Evolutionary conservation across 1,140 invertebrate species (phyloP).

Genomic region (Harpegnathos saltator): DNA sequence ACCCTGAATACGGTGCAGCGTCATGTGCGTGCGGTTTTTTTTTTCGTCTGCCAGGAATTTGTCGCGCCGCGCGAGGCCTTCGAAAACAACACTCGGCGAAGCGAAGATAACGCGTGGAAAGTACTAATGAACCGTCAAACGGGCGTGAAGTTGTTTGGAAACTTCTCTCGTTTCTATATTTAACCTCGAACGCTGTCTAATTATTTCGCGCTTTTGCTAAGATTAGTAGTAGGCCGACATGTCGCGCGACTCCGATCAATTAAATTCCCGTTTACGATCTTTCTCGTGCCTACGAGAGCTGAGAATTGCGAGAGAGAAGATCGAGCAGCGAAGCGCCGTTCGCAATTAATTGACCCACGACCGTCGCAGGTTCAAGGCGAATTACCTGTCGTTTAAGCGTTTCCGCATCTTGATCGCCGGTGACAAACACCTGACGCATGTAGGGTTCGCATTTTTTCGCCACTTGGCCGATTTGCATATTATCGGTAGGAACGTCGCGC

Average conservation of each 20-base stretch:
- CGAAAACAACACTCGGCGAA: no score
- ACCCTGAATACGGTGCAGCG: background rate
- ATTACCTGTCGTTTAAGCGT: constrained; percentile 82
- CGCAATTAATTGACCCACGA: background rate
- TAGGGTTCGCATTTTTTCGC: constrained; percentile 97
- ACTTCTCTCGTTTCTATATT: no score
- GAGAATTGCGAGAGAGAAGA: background rate
- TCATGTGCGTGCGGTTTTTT: no score
- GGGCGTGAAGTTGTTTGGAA: no score
- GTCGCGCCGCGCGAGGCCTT: background rate
- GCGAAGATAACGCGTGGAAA: background rate
- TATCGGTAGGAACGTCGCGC: constrained; percentile 96
- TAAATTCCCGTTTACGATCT: no score
- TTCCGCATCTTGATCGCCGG: constrained; percentile 88
- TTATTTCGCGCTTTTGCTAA: no score
- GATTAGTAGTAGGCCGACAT: no score
- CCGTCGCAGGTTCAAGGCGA: background rate
- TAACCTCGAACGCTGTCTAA: no score
- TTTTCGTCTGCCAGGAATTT: constrained; percentile 14
- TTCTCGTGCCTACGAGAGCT: no score
- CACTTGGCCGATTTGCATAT: constrained; percentile 94
- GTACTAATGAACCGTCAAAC: background rate
- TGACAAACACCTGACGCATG: constrained; percentile 97
- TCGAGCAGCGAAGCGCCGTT: background rate
- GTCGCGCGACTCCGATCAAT: no score